Conservation (phyloP, 2,888 invertebrate species). For the Leucophenga montana region DNA sequence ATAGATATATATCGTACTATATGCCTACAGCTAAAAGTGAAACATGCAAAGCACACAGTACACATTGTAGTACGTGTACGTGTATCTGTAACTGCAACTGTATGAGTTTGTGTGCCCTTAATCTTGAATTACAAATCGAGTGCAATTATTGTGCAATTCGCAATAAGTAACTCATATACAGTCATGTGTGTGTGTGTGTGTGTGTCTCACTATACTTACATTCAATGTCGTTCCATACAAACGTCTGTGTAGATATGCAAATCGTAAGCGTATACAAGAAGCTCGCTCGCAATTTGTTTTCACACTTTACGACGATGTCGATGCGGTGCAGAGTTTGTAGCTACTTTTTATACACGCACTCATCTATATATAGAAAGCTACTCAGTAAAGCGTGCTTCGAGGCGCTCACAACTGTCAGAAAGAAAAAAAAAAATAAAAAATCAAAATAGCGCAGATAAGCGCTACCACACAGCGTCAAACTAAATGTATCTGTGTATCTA, state of each 20-base stretch:
- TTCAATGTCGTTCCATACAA: neutral
- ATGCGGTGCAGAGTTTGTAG: neutral
- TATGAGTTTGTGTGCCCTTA: constrained; percentile 53
- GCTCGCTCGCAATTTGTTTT: constrained; percentile 56
- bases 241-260: constrained; percentile 29
- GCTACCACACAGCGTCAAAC: neutral
- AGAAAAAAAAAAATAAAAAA: too few species aligned
- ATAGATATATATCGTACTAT: too few species aligned
- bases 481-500: neutral
- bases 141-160: constrained; percentile 61
- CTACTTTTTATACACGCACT: neutral
- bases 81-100: neutral
- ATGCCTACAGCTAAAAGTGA: constrained; percentile 28
- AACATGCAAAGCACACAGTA: too few species aligned
- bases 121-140: constrained; percentile 68
- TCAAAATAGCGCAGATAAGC: constrained; percentile 23
- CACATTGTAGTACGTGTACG: too few species aligned
- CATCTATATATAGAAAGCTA: neutral
- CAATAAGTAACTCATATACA: constrained; percentile 50
- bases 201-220: too few species aligned
- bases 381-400: neutral
- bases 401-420: neutral
- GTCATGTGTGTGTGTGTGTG: too few species aligned
- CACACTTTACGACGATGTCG: constrained; percentile 57
- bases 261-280: constrained; percentile 16